phyloP scores from a whole-genome alignment of 2,797 vertebrate species.

The Florisuga fusca region DNA sequence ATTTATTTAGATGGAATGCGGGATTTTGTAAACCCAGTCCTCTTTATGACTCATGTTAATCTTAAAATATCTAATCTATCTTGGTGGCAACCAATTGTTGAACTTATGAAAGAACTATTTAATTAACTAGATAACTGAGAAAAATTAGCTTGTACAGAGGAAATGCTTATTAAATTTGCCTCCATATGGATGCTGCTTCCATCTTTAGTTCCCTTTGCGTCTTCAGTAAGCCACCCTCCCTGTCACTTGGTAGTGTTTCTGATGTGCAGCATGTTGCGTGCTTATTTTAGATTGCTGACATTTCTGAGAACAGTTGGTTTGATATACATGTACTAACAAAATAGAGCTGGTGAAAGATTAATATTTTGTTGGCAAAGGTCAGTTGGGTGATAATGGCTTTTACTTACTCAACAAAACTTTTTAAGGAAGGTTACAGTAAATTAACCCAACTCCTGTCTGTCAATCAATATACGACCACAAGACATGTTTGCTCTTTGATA shows the following conservation, averaged over 20 bases:
- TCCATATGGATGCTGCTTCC: slow-evolving; percentile 41
- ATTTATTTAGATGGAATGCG: not conserved
- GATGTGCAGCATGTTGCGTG: slow-evolving; percentile 33
- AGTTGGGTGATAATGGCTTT: slow-evolving; percentile 25
- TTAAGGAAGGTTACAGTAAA: slow-evolving; percentile 53
- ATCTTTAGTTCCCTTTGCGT: slow-evolving; percentile 2
- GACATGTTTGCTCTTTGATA: slow-evolving; percentile 14
- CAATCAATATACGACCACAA: not conserved
- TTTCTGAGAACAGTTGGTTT: slow-evolving; percentile 71
- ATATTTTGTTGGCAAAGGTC: slow-evolving; percentile 68
- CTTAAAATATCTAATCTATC: slow-evolving; percentile 53
- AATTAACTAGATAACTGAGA: slow-evolving; percentile 63
- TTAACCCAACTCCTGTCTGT: slow-evolving; percentile 27
- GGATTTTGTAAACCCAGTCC: not conserved
- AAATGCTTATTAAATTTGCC: slow-evolving; percentile 42
- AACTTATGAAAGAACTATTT: slow-evolving; percentile 65
- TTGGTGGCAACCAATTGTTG: slow-evolving; percentile 50
- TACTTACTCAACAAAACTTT: slow-evolving; percentile 52
- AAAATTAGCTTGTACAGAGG: slow-evolving; percentile 25
- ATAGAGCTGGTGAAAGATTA: slow-evolving; percentile 63
- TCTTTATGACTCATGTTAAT: slow-evolving; percentile 14
- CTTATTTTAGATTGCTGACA: slow-evolving; percentile 67
- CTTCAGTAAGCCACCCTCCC: slow-evolving; percentile 2
- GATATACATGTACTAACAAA: slow-evolving; percentile 66
- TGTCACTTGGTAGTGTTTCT: slow-evolving; percentile 7